Evolutionary conservation across 1,140 invertebrate species (phyloP), one percentile per base, ranked within the genome.

Genomic region (Drosophila lacteicornis): DNA sequence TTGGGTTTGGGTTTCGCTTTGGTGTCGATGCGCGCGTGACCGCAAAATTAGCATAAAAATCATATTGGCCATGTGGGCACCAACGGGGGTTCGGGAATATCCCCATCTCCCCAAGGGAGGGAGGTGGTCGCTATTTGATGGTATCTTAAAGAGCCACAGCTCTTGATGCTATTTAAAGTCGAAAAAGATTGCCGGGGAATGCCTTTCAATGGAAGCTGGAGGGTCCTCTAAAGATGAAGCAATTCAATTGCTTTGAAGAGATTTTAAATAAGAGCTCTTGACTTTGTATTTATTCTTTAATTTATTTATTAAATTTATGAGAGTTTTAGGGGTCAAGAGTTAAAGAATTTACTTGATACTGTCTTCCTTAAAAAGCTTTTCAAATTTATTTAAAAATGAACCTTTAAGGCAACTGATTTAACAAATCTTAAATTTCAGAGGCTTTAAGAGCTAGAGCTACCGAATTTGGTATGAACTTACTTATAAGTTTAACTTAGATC

Each of bases 41-140:
- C 85, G 66, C 80, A 88, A 86, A 79, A 88, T 88, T 88, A 88
- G 84, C 84, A 88, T 88, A 88, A 90, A 88, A 88, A 88, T 88
- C 81, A 88, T 84, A 88, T 88, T 88, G 83, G 77, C 84, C 77
- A 69, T 86, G 82, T 78, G 82, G 73, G 59, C 49, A 65, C 43
- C n/a, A 36, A 51, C 33, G 55, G 47, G 55, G 56, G 36, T 46
- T 45, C 13, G 51, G 61, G 42, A 57, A 22, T 62, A 56, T 45
- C 50, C 9, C 40, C 45, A 33, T 15, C 53, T 45, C 49, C 38
- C 59, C 25, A 25, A 17, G 22, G 49, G 15, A 22, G 25, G 11
- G 13, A 22, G n/a, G 4, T 30, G 61, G 51, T 59, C 40, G 43
- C 25, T 43, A 36, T 56, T 73, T 60, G 60, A 79, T 79, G 50